phyloP scores from a whole-genome alignment of 2,888 invertebrate species.

The Automeris io region DNA sequence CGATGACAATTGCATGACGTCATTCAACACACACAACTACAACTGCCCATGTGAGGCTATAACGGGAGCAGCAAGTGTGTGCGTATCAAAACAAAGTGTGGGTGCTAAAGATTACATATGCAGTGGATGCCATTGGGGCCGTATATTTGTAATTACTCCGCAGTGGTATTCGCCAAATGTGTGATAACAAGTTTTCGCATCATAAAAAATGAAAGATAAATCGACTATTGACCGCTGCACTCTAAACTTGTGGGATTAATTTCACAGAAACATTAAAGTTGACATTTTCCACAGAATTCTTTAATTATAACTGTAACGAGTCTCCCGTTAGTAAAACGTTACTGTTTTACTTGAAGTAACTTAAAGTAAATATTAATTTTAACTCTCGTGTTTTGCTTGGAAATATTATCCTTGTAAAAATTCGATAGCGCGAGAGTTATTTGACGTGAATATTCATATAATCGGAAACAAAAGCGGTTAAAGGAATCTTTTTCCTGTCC shows the following conservation, averaged over 20 bases:
- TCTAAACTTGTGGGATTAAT: neutral
- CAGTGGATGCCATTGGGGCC: constrained; percentile 25
- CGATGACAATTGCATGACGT: constrained; percentile 73
- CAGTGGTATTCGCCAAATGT: neutral
- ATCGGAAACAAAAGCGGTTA: no score
- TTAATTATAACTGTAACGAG: neutral
- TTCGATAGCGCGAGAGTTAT: no score
- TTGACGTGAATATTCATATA: no score
- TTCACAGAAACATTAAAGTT: neutral
- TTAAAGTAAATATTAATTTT: no score
- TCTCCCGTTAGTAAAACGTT: neutral
- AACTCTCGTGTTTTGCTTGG: no score
- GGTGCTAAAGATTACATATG: constrained; percentile 37
- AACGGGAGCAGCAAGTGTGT: constrained; percentile 50
- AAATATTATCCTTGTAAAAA: no score
- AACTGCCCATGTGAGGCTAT: constrained; percentile 27
- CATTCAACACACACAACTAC: constrained; percentile 38
- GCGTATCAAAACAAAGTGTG: constrained; percentile 36
- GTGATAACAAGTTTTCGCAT: neutral
- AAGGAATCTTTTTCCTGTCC: no score
- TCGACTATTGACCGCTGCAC: no score
- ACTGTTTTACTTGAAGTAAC: no score
- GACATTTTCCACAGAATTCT: neutral
- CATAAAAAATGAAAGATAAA: no score
- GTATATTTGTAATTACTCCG: constrained; percentile 1